Conservation (phyloP, 2,797 vertebrate species). For the Myripristis murdjan region DNA sequence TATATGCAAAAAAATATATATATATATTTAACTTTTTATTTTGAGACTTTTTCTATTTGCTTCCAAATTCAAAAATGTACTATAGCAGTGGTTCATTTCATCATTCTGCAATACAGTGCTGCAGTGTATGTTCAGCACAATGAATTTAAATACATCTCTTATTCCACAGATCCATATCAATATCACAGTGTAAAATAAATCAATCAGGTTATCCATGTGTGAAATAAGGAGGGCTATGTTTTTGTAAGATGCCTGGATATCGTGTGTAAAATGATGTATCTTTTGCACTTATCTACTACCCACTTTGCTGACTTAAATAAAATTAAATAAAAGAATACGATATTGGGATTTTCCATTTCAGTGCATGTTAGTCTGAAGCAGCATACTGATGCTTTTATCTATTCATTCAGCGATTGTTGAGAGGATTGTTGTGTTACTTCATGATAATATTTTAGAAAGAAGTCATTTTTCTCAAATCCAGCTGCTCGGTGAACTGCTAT, state of each 20-base stretch:
- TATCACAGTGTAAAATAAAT: too few species aligned
- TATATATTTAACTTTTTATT: not conserved
- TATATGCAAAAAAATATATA: too few species aligned
- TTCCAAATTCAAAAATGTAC: not conserved
- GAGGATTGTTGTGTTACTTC: not conserved
- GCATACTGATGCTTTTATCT: not conserved
- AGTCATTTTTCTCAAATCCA: not conserved
- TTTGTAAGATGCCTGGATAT: constrained; percentile 1
- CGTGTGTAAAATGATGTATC: not conserved
- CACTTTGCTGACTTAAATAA: constrained; percentile 21
- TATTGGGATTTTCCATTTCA: constrained; percentile 29
- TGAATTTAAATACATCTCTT: too few species aligned
- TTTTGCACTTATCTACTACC: not conserved
- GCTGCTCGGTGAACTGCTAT: not conserved
- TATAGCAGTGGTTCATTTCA: not conserved
- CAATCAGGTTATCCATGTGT: constrained; percentile 1
- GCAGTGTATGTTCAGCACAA: too few species aligned
- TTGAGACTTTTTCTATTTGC: not conserved
- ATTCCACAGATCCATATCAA: too few species aligned
- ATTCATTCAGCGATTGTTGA: not conserved
- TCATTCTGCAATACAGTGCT: not conserved
- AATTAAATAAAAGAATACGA: constrained; percentile 2
- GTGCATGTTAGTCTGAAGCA: not conserved
- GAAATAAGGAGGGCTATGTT: not conserved
- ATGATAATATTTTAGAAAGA: not conserved